A percentile compares a stretch with the other conserved stretches of the same genome.
phyloP scores from a whole-genome alignment of 2,797 vertebrate species.

The Acridotheres tristis region DNA sequence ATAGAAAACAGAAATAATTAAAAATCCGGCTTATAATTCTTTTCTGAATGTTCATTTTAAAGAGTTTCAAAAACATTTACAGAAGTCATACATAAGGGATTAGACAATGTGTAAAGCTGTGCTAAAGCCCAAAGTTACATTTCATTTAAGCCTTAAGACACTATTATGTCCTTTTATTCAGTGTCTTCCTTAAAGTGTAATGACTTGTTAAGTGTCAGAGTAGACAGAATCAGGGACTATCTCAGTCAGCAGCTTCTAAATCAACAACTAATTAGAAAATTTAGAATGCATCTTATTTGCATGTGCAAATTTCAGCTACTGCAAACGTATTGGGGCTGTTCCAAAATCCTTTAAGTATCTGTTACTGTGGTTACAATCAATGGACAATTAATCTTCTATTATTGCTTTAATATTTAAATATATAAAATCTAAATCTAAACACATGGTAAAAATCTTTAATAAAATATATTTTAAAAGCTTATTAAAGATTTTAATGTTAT shows the following conservation, averaged over 20 bases:
- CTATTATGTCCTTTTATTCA: neutral
- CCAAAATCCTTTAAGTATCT: neutral
- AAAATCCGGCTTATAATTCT: neutral
- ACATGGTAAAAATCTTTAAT: neutral
- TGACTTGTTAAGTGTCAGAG: conserved; percentile 20
- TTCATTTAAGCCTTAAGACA: neutral
- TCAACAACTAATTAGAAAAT: conserved; percentile 39
- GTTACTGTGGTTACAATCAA: neutral
- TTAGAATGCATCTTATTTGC: conserved; percentile 11
- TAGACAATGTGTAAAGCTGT: neutral
- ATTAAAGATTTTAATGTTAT: neutral
- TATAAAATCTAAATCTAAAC: neutral
- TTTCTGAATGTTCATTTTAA: neutral
- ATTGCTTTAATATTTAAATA: neutral
- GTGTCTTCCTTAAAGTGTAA: neutral
- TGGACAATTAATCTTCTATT: neutral
- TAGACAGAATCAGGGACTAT: conserved; percentile 12
- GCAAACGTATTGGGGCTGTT: neutral
- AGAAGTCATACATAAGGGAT: neutral
- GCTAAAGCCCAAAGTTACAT: neutral
- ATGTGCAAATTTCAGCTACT: conserved; percentile 33
- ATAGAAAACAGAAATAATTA: neutral
- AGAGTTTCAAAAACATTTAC: neutral
- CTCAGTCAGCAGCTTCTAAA: conserved; percentile 23
- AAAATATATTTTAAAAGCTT: neutral